Evolutionary conservation across 1,140 invertebrate species (phyloP).

Genomic region (Maniola jurtina): DNA sequence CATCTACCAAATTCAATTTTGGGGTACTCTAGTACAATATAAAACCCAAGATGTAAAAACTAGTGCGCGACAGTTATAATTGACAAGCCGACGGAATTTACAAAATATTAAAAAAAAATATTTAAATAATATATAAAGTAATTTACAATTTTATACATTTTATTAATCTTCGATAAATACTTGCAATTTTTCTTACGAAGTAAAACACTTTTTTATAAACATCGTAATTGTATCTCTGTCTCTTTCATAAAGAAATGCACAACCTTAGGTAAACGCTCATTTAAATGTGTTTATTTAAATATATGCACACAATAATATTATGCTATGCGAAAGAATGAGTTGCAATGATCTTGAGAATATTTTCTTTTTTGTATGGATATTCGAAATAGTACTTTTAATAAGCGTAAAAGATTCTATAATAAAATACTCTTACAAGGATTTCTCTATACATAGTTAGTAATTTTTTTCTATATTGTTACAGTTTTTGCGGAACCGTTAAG

Average conservation of each 20-base stretch:
- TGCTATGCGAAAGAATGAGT: too few relatives aligned
- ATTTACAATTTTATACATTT: not conserved
- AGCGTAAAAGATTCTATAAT: too few relatives aligned
- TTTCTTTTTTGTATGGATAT: too few relatives aligned
- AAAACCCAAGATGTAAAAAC: not conserved
- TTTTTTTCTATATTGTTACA: not conserved
- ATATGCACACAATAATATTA: too few relatives aligned
- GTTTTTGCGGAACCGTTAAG: not conserved
- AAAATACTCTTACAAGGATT: too few relatives aligned
- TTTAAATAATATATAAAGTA: not conserved
- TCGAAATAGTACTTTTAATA: too few relatives aligned
- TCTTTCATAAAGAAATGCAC: not conserved
- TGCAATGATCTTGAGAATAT: too few relatives aligned
- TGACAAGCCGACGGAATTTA: conserved; percentile 14
- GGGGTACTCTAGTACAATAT: not conserved
- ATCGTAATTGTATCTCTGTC: not conserved
- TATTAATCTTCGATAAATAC: not conserved
- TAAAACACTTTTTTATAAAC: not conserved
- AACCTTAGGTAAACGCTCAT: not conserved
- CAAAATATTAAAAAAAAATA: not conserved
- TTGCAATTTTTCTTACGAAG: not conserved
- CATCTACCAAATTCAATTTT: not conserved
- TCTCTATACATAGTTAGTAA: too few relatives aligned
- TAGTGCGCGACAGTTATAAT: not conserved
- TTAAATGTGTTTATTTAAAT: too few relatives aligned